Base-by-base conservation (phyloP, 2,888 invertebrate genomes). In the Cantharis nigra region DNA sequence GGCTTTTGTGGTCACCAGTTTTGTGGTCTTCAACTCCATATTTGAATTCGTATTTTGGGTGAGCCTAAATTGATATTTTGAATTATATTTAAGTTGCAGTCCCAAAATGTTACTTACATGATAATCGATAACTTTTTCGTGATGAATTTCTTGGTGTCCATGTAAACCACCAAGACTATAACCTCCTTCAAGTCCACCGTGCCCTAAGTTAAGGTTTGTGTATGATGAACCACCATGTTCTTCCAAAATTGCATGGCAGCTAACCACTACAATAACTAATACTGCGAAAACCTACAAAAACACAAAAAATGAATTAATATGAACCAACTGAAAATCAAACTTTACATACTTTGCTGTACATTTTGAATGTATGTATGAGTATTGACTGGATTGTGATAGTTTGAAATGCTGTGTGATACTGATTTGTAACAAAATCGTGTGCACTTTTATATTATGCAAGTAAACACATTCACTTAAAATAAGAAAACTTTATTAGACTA, bases 1-100 rank as follows among this genome's bases (percentile, higher is more conserved):
- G 91, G 2, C 89, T 88, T 82, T 91, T 91, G 84, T 90, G 89
- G 83, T 91, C 91, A 26, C 91, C 91, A n/a, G 91, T 91, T 80
- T 91, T 90, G 3, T 90, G 90, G 81, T 91, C 91, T 14, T 89
- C 90, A 26, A 91, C 91, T 69, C 91, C 87, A 80, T 91, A 91
- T 84, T 91, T 90, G 82, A 89, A 91, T 70, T 89, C 87, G 82
- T 91, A 91, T 85, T 90, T 91, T 3, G 91, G 91, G 76, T 90
- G 87, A 2, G 91, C 88, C 91, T 91, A 30, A 63, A 67, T 23
- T n/a, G 65, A 26, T 23, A 67, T n/a, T n/a, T n/a, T 2, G 20
- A 2, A 3, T 11, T 18, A 10, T 26, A 26, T 67, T 23, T n/a
- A 7, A 49, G 4, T 23, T 67, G 10, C 0, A 67, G 18, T 7